Evolutionary conservation across 2,888 invertebrate genomes (phyloP).

Genomic region (Leucoma salicis): DNA sequence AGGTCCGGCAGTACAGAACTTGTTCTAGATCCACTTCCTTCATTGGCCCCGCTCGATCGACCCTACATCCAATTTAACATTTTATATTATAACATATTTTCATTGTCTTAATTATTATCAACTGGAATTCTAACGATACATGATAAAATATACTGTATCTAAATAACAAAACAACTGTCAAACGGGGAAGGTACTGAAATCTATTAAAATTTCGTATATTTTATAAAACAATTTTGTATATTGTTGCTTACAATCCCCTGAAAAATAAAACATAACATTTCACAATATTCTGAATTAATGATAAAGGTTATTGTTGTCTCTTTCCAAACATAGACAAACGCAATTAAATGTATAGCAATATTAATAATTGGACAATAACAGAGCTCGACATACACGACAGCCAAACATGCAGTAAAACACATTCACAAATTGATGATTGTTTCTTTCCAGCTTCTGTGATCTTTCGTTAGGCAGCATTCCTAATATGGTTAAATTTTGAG

Average conservation of each 20-base stretch:
- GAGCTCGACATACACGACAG: constrained; percentile 70
- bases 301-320: constrained; percentile 22
- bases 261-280: background rate
- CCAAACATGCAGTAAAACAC: constrained; percentile 74
- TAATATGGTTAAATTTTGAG: constrained; percentile 62
- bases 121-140: background rate
- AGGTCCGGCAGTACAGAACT: constrained; percentile 97
- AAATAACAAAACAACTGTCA: background rate
- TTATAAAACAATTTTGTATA: background rate
- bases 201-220: background rate
- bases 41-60: constrained; percentile 71
- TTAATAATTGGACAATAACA: constrained; percentile 43
- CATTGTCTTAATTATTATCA: background rate
- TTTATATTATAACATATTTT: constrained; percentile 5
- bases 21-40: constrained; percentile 88
- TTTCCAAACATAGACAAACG: constrained; percentile 26
- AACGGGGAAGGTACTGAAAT: too few species aligned
- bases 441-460: constrained; percentile 60
- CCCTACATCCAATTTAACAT: constrained; percentile 47
- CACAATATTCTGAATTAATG: constrained; percentile 2
- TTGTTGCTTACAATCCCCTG: background rate
- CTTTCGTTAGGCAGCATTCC: constrained; percentile 75
- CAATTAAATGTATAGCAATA: constrained; percentile 39
- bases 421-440: constrained; percentile 66
- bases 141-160: background rate